Evolutionary conservation across 2,113 vertebrate genomes (phyloP).

Genomic region (Etia nguti): DNA sequence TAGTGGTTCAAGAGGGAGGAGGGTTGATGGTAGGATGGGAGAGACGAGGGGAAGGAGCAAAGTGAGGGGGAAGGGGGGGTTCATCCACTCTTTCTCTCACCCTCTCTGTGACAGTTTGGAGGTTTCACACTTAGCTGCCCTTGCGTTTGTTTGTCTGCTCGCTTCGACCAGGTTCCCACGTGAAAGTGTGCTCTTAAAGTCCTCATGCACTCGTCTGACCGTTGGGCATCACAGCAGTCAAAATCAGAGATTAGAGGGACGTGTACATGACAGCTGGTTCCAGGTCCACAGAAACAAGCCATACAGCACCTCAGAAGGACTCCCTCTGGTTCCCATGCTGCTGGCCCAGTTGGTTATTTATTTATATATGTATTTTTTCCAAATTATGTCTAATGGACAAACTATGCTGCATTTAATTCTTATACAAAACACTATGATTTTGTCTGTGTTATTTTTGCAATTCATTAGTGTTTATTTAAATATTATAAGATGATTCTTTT

Average conservation of each 20-base stretch:
- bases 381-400: not conserved
- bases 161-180: slow-evolving; percentile 70
- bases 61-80: not conserved
- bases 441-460: not conserved
- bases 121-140: slow-evolving; percentile 73
- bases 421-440: not conserved
- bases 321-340: slow-evolving; percentile 29
- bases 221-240: slow-evolving; percentile 53
- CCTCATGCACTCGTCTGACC: slow-evolving; percentile 44
- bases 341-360: slow-evolving; percentile 5
- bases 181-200: slow-evolving; percentile 70
- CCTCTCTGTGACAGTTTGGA: slow-evolving; percentile 71
- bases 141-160: slow-evolving; percentile 62
- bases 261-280: slow-evolving; percentile 51
- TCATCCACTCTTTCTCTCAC: slow-evolving; percentile 38
- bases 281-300: slow-evolving; percentile 18
- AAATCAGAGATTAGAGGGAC: slow-evolving; percentile 29
- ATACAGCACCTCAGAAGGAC: not conserved
- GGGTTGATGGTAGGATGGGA: slow-evolving; percentile 30
- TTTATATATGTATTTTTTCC: not conserved
- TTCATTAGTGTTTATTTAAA: not conserved
- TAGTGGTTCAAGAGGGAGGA: slow-evolving; percentile 31
- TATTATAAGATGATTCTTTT: not conserved
- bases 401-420: not conserved
- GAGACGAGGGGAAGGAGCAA: slow-evolving; percentile 34